A percentile compares a stretch with the other conserved stretches of the same genome.
These are phyloP conservation scores for Caenorhabditis sp. DNA, from an alignment of 2,888 invertebrate genomes.

Conservation along the genomic window DNA sequence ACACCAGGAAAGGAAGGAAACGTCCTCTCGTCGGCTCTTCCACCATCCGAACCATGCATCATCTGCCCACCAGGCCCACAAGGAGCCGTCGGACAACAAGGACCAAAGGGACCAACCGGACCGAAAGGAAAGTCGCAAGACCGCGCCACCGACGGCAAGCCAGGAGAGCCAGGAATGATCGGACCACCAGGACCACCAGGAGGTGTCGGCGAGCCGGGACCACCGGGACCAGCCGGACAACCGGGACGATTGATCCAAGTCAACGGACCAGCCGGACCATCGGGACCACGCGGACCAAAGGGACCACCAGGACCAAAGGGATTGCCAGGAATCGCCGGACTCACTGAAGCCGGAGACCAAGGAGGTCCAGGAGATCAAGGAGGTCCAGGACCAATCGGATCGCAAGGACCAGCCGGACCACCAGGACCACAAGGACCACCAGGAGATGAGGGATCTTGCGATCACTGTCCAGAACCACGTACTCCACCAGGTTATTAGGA, in stretches of 20 bases:
- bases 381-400: slow-evolving; percentile 59
- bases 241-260: slow-evolving; percentile 62
- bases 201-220: slow-evolving; percentile 61
- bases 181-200: slow-evolving; percentile 66
- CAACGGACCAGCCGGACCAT: slow-evolving; percentile 60
- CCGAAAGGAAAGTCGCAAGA: slow-evolving; percentile 68
- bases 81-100: slow-evolving; percentile 58
- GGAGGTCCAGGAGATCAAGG: slow-evolving; percentile 57
- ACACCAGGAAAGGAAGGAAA: slow-evolving; percentile 61
- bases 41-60: slow-evolving; percentile 61
- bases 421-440: slow-evolving; percentile 61
- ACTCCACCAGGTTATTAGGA: slow-evolving; percentile 67
- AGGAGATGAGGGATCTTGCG: slow-evolving; percentile 69
- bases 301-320: slow-evolving; percentile 65
- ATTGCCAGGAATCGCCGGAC: slow-evolving; percentile 63
- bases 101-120: slow-evolving; percentile 63
- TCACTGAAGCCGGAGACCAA: slow-evolving; percentile 44
- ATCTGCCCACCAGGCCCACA: slow-evolving; percentile 67
- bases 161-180: slow-evolving; percentile 55
- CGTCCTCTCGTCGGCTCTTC: slow-evolving; percentile 53
- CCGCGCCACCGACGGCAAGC: slow-evolving; percentile 59
- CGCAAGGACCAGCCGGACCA: slow-evolving; percentile 62
- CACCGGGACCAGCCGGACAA: slow-evolving; percentile 61
- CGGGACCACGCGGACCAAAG: slow-evolving; percentile 63
- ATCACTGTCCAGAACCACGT: slow-evolving; percentile 69